A percentile compares a stretch with the other conserved stretches of the same genome.
Evolutionary conservation across 2,888 invertebrate species (phyloP).

Genomic region (Amphiduros pacificus): DNA sequence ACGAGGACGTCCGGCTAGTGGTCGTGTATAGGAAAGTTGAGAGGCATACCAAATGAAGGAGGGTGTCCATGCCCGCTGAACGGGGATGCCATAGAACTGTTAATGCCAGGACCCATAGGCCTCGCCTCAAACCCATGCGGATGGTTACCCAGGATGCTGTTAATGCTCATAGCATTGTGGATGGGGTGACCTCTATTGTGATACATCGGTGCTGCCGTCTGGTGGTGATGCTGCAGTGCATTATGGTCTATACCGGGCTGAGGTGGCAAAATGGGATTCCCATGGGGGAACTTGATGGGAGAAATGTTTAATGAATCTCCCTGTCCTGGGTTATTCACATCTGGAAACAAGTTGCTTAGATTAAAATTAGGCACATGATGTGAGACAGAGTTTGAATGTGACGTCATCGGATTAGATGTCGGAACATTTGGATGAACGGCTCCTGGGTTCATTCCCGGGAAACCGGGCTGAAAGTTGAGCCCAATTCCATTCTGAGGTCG

Average conservation of each 20-base stretch:
- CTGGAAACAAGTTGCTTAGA: slow-evolving; percentile 53
- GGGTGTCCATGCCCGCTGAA: slow-evolving; percentile 50
- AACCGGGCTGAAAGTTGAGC: slow-evolving; percentile 51
- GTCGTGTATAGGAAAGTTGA: slow-evolving; percentile 56
- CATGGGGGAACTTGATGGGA: slow-evolving; percentile 56
- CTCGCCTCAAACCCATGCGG: slow-evolving; percentile 55
- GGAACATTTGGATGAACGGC: slow-evolving; percentile 43
- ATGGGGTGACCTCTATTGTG: slow-evolving; percentile 48
- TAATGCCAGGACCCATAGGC: slow-evolving; percentile 41
- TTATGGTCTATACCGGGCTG: slow-evolving; percentile 48
- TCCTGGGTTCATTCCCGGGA: slow-evolving; percentile 51
- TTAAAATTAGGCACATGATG: slow-evolving; percentile 56
- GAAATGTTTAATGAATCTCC: slow-evolving; percentile 52
- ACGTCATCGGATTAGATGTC: slow-evolving; percentile 42
- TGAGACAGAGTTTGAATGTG: slow-evolving; percentile 39
- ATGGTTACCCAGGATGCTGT: slow-evolving; percentile 56
- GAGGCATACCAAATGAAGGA: slow-evolving; percentile 51
- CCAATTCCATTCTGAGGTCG: slow-evolving; percentile 50
- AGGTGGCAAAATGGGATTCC: slow-evolving; percentile 44
- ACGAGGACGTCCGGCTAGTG: slow-evolving; percentile 24
- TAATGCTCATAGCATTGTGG: slow-evolving; percentile 54
- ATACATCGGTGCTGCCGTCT: slow-evolving; percentile 29
- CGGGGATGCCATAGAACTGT: slow-evolving; percentile 49
- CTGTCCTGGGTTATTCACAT: slow-evolving; percentile 41
- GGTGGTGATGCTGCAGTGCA: slow-evolving; percentile 27